These are phyloP conservation scores for Aeoliscus strigatus DNA, from an alignment of 2,797 vertebrate species.

Conservation along the genomic window DNA sequence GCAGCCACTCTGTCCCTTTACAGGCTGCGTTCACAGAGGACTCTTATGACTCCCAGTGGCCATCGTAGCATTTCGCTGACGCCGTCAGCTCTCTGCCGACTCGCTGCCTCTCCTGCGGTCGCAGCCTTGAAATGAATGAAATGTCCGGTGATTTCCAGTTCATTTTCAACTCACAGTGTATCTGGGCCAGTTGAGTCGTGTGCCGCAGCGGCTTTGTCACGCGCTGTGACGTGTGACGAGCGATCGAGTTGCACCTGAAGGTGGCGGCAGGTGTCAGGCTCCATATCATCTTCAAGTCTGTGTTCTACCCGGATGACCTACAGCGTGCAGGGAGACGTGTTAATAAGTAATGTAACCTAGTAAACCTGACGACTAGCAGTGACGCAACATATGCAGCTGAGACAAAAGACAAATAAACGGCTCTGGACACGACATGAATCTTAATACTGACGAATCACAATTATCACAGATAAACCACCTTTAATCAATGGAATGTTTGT, in stretches of 20 bases:
- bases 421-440: too few species aligned
- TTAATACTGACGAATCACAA: too few species aligned
- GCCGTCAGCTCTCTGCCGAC: constrained; percentile 1
- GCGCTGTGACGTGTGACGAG: too few species aligned
- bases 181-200: too few species aligned
- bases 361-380: constrained; percentile 27
- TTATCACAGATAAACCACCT: too few species aligned
- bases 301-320: constrained; percentile 25
- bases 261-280: constrained; percentile 16
- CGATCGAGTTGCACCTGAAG: constrained; percentile 15
- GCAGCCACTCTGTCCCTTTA: constrained; percentile 23
- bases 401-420: too few species aligned
- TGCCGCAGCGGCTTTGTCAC: too few species aligned
- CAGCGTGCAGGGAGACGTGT: constrained; percentile 1
- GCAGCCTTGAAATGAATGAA: constrained; percentile 22
- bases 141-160: constrained; percentile 41
- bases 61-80: too few species aligned
- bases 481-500: too few species aligned
- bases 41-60: constrained; percentile 16
- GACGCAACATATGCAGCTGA: too few species aligned
- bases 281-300: constrained; percentile 23
- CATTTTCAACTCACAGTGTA: constrained; percentile 6
- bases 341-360: constrained; percentile 47
- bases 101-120: constrained; percentile 5
- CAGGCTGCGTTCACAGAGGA: constrained; percentile 24